These are phyloP conservation scores for Hedya salicella DNA, from an alignment of 2,888 invertebrate genomes.

Conservation along the genomic window DNA sequence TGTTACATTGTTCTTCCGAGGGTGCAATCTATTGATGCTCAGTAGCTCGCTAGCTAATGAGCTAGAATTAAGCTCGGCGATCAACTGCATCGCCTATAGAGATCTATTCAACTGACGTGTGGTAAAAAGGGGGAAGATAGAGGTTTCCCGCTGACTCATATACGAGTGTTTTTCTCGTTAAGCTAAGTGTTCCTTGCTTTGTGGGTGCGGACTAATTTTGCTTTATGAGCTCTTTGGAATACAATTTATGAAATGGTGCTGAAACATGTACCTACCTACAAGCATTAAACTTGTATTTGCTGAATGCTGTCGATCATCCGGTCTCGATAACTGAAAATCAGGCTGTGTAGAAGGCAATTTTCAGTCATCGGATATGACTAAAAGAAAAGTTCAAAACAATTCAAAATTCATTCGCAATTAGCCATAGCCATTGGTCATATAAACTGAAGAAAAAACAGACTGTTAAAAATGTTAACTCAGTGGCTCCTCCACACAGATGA, in stretches of 20 bases:
- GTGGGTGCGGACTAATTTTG: not conserved
- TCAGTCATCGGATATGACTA: no score
- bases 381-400: no score
- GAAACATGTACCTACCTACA: not conserved
- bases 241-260: not conserved
- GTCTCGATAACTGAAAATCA: no score
- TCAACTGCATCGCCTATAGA: conserved; percentile 48
- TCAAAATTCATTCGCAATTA: no score
- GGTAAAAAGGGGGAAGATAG: conserved; percentile 13
- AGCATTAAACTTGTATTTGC: no score
- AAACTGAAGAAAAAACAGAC: no score
- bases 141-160: conserved; percentile 8
- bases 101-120: conserved; percentile 18
- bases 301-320: no score
- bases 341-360: no score
- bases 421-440: no score
- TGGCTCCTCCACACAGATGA: no score
- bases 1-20: conserved; percentile 9
- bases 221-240: not conserved
- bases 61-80: conserved; percentile 53
- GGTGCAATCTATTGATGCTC: conserved; percentile 46
- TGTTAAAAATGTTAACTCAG: not conserved
- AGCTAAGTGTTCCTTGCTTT: not conserved
- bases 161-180: conserved; percentile 16
- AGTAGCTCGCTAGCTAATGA: conserved; percentile 52